phyloP scores from a whole-genome alignment of 2,888 invertebrate species.

The Chrysolina oricalcia region DNA sequence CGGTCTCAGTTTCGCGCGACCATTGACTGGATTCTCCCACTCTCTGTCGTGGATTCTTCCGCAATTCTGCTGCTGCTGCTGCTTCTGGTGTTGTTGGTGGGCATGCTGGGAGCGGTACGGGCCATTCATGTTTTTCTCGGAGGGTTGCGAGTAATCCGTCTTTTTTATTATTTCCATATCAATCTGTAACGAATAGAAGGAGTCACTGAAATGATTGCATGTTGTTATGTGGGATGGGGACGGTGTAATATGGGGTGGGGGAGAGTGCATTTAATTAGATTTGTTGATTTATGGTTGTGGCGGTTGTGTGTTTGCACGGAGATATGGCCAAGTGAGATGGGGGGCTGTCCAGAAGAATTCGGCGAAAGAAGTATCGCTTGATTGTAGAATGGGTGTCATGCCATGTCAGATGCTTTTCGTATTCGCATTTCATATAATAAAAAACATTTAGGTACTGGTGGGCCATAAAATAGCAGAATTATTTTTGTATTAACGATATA shows the following conservation, averaged over 20 bases:
- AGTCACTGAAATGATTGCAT: conserved; percentile 36
- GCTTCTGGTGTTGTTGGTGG: conserved; percentile 38
- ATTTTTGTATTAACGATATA: too few relatives aligned
- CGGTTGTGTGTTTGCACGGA: conserved; percentile 29
- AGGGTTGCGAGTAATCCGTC: conserved; percentile 70
- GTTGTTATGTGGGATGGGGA: conserved; percentile 31
- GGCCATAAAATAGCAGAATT: too few relatives aligned
- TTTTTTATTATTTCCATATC: conserved; percentile 74
- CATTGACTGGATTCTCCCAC: conserved; percentile 67
- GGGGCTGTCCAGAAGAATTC: neutral
- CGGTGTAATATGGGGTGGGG: conserved; percentile 20
- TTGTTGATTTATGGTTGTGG: conserved; percentile 31
- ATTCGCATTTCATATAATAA: too few relatives aligned
- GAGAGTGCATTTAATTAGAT: conserved; percentile 27
- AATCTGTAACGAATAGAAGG: conserved; percentile 69
- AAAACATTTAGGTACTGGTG: too few relatives aligned
- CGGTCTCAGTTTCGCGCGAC: conserved; percentile 62
- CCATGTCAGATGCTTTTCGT: too few relatives aligned
- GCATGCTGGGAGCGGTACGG: conserved; percentile 54
- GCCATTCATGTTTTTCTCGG: conserved; percentile 67
- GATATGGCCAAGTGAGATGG: conserved; percentile 12
- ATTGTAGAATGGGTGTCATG: neutral
- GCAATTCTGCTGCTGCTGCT: conserved; percentile 44
- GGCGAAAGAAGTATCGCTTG: neutral
- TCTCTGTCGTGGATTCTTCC: conserved; percentile 51